Conservation (phyloP, 2,797 vertebrate genomes). For the Psittacula echo region DNA sequence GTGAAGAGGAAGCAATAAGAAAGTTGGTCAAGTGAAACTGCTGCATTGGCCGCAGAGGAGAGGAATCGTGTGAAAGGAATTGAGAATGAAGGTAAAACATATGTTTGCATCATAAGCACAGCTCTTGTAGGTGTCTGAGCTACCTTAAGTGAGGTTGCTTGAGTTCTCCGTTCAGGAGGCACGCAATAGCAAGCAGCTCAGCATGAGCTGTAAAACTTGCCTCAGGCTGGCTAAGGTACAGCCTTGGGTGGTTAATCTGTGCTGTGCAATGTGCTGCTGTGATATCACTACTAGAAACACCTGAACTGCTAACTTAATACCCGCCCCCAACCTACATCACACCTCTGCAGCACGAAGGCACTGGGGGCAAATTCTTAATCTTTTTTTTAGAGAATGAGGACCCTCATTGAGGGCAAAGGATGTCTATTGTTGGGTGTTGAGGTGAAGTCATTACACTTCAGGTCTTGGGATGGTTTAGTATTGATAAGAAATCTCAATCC, state of each 20-base stretch:
- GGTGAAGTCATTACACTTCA: background rate
- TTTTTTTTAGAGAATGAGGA: background rate
- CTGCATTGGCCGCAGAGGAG: background rate
- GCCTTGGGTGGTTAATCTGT: background rate
- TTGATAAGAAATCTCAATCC: background rate
- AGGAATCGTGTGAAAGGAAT: background rate
- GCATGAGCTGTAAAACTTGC: background rate
- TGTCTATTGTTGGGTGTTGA: background rate
- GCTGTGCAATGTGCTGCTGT: background rate
- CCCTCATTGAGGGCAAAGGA: background rate
- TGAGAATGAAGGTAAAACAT: background rate
- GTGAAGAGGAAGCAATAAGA: background rate
- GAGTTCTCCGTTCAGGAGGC: background rate
- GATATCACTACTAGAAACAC: background rate
- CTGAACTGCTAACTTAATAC: background rate
- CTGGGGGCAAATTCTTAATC: background rate
- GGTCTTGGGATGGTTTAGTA: background rate
- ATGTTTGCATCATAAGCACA: background rate
- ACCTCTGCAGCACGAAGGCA: background rate
- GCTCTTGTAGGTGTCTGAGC: background rate
- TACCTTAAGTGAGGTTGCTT: background rate
- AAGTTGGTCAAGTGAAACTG: background rate
- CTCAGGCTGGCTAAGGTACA: background rate
- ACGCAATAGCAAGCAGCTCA: background rate
- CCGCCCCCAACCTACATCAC: background rate